Base-by-base conservation (phyloP, 2,797 vertebrate species). In the Acomys russatus region DNA sequence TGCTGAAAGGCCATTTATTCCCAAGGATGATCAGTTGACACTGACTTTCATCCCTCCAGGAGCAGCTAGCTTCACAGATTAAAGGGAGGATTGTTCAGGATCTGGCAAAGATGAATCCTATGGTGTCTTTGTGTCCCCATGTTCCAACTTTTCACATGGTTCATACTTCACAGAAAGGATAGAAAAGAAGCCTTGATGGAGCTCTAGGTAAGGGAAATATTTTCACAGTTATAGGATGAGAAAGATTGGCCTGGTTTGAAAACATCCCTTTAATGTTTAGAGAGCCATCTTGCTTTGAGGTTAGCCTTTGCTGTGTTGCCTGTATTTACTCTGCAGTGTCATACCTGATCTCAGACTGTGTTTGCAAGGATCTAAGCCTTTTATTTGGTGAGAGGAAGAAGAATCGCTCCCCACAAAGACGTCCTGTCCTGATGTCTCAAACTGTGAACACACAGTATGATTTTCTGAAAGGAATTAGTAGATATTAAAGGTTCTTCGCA, bases 1-100 rank as follows among this genome's bases (percentile, higher is more conserved):
- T 64, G 76, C 76, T 93, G 74, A 96, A 94, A 95, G 78, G 59
- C 82, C 73, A 23, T 90, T 92, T 84, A 86, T 97, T 94, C 74
- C 92, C 70, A 73, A 82, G 89, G 70, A 94, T 71, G 22, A 94
- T 73, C 88, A 89, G 68, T 51, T 83, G 64, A 76, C 64, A 94
- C 14, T 9, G 74, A 88, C 94, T 92, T 92, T 96, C n/a, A 90
- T 96, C 94, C 68, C 82, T 77, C 33, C 17, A 91, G 83, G 82
- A 93, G 30, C 38, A 80, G 15, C 30, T 6, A 9, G 38, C 38
- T 88, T 93, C 92, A 85, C 49, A 95, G 91, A 77, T 88, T 28
- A 76, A 94, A 89, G 64, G 77, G 66, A 79, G 68, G 77, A 92
- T 63, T 73, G 51, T 85, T 86, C 73, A 68, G 90, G 20, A 61